phyloP scores from a whole-genome alignment of 1,140 invertebrate genomes.

The Ceratina japonica region DNA sequence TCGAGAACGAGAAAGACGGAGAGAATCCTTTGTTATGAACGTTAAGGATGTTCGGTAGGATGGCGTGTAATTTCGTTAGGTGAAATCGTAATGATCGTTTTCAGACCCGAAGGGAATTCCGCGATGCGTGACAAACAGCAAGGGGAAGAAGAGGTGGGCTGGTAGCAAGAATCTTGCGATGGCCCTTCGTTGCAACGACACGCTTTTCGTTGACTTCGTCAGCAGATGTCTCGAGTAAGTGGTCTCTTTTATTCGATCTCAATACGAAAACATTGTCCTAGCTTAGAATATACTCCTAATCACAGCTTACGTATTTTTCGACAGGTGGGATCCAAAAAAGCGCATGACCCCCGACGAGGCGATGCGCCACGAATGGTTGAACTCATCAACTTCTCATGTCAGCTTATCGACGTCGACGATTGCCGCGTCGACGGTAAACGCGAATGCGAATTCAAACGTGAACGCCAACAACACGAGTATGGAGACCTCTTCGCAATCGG shows the following conservation, averaged over 20 bases:
- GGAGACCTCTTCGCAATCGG: conserved; percentile 68
- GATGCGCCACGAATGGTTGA: conserved; percentile 87
- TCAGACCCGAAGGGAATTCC: conserved; percentile 95
- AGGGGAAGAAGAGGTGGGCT: conserved; percentile 92
- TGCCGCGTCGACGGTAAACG: conserved; percentile 66
- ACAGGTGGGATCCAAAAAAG: conserved; percentile 95
- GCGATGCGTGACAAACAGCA: conserved; percentile 94
- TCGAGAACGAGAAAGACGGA: background rate
- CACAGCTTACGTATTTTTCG: conserved; percentile 17
- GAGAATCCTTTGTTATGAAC: background rate
- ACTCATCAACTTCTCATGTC: conserved; percentile 68
- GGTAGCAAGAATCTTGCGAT: conserved; percentile 89
- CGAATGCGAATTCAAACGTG: conserved; percentile 42
- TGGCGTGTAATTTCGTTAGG: background rate
- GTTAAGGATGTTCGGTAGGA: background rate
- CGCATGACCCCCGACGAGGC: conserved; percentile 96
- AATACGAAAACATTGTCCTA: background rate
- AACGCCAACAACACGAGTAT: conserved; percentile 54
- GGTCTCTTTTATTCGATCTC: too few relatives aligned
- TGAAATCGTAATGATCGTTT: conserved; percentile 52
- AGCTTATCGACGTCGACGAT: conserved; percentile 71
- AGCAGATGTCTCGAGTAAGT: conserved; percentile 94
- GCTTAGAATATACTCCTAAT: background rate
- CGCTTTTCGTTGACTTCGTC: conserved; percentile 96
- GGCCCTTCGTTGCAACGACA: conserved; percentile 91